Percentiles rank a stretch among this genome's conserved stretches.
Evolutionary conservation across 1,140 invertebrate genomes (phyloP).

Genomic region (Akabosia matsudoensis): DNA sequence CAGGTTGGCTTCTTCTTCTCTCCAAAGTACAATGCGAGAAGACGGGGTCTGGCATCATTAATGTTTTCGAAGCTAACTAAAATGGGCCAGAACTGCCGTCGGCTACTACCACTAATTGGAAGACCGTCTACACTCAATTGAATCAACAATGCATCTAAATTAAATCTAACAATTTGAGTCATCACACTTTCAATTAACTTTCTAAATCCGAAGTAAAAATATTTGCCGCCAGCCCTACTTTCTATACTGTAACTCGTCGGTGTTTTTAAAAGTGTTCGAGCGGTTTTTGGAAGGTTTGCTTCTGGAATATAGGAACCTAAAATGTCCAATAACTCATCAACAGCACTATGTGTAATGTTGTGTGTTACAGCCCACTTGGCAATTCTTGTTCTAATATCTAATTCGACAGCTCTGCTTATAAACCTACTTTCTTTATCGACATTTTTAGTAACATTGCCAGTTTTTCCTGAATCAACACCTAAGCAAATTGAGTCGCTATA

Average conservation of each 20-base stretch:
- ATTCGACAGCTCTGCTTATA: not conserved
- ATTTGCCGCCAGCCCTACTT: not conserved
- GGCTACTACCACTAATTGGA: constrained; percentile 30
- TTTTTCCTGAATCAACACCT: too few species aligned
- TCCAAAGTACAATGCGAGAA: constrained; percentile 42
- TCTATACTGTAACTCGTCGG: not conserved
- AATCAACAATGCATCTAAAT: not conserved
- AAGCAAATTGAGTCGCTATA: too few species aligned
- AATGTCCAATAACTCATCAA: not conserved
- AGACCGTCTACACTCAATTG: constrained; percentile 42
- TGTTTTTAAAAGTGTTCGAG: constrained; percentile 1
- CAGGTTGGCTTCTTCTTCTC: constrained; percentile 29
- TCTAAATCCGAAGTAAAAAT: not conserved
- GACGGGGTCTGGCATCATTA: constrained; percentile 27
- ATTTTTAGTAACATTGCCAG: not conserved
- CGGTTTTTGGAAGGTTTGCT: constrained; percentile 1
- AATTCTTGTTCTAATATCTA: not conserved
- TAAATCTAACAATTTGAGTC: not conserved
- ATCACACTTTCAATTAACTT: not conserved
- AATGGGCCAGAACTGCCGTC: constrained; percentile 38
- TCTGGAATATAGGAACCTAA: not conserved
- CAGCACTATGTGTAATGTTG: not conserved
- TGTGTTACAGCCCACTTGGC: not conserved
- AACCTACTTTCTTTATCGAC: not conserved
- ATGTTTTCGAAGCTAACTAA: constrained; percentile 15